Conservation (phyloP, 2,888 invertebrate genomes). For the Didymodactylos carnosus region DNA sequence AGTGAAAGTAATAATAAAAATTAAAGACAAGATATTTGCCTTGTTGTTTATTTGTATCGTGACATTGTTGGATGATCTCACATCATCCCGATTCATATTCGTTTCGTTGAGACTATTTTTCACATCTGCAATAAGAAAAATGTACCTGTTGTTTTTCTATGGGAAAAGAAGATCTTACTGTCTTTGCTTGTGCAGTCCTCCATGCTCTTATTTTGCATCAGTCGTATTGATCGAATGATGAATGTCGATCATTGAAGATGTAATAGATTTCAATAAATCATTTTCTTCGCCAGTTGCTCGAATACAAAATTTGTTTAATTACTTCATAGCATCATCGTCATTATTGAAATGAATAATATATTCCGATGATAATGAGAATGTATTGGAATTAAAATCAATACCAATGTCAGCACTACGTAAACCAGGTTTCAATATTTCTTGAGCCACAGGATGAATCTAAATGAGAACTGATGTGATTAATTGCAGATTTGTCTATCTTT, state of each 20-base stretch:
- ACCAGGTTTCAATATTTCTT: background rate
- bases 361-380: background rate
- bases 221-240: background rate
- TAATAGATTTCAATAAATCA: background rate
- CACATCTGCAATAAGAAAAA: background rate
- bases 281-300: background rate
- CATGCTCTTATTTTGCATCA: background rate
- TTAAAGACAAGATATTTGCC: background rate
- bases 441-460: background rate
- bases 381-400: background rate
- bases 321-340: background rate
- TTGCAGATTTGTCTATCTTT: background rate
- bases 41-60: background rate
- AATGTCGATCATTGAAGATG: background rate
- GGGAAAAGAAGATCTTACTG: background rate
- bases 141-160: background rate
- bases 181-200: background rate
- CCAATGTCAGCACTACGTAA: background rate
- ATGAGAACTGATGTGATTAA: background rate
- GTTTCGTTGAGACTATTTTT: background rate
- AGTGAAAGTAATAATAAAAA: background rate
- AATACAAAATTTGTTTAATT: background rate
- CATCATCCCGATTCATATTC: background rate
- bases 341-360: background rate
- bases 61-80: background rate